Base-by-base conservation (phyloP, 2,888 invertebrate genomes). In the Eustalomyia histrio region DNA sequence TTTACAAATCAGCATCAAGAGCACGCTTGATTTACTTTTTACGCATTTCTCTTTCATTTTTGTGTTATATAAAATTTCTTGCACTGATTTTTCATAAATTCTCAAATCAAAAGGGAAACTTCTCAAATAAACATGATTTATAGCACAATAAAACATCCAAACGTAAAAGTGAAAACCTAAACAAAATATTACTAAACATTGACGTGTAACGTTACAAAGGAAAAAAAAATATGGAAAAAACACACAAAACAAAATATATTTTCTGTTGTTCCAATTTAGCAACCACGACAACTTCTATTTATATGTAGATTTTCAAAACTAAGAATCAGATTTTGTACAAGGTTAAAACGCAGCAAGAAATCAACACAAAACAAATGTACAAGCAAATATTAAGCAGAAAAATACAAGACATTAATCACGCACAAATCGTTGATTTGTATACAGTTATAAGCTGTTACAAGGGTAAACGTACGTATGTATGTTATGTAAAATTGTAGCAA, bases 391-490 rank as follows among this genome's bases (percentile, higher is more conserved):
- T 18, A 1, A n/a, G 39, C 16, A 18, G 9, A 33, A 53, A 67
- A 55, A 35, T 55, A 53, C 21, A 35, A 67, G 12, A n/a, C 39
- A 67, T 67, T 53, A 55, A 67, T 67, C 67, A 55, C n/a, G 39
- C 67, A 67, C 17, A 53, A 39, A 67, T 18, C 55, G 35, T 55
- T 55, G 21, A 39, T 53, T 67, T 53, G 39, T 55, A 35, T 47
- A 35, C n/a, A 33, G 24, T 33, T 52, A 43, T 17, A 29, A 63
- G 47, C 29, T 24, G 63, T 4, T 12, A 12, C 39, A 39, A 29
- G 29, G 29, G 39, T 39, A 5, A 8, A 5, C 10, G 14, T 39
- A 12, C 12, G 39, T 1, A 9, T 39, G 39, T 1, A 12, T n/a
- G n/a, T 2, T 39, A 4, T 39, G 39, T 39, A 14, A 12, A 39